A percentile compares a stretch with the other conserved stretches of the same genome.
These are phyloP conservation scores for Pipistrellus pygmaeus DNA, from an alignment of 2,797 vertebrate genomes.

Conservation along the genomic window DNA sequence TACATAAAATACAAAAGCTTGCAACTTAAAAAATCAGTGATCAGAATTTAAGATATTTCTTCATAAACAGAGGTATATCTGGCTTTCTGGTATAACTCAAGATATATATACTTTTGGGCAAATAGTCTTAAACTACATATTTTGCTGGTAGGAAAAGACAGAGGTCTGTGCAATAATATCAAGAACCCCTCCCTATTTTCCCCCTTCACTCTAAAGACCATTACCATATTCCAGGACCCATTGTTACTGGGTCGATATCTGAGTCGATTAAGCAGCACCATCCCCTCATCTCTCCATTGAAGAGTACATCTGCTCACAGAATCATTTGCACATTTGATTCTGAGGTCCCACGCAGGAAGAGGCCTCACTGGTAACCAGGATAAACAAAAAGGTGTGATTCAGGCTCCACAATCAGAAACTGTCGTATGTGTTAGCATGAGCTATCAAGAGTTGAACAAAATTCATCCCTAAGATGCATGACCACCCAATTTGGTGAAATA, in stretches of 20 bases:
- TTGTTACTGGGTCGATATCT: slow-evolving; percentile 80
- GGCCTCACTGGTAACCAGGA: slow-evolving; percentile 89
- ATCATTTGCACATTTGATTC: slow-evolving; percentile 82
- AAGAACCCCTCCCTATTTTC: not conserved
- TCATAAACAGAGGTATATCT: not conserved
- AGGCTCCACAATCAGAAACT: not conserved
- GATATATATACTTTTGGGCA: not conserved
- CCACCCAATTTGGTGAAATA: not conserved
- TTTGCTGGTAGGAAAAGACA: not conserved
- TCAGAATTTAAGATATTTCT: slow-evolving; percentile 21
- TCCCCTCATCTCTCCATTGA: slow-evolving; percentile 68
- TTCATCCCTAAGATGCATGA: slow-evolving; percentile 22
- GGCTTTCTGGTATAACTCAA: not conserved
- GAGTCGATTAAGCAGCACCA: slow-evolving; percentile 85
- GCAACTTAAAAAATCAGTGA: not conserved
- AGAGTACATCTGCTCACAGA: slow-evolving; percentile 87
- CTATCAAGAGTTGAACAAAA: slow-evolving; percentile 13
- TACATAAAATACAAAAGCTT: slow-evolving; percentile 14
- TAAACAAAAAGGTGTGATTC: slow-evolving; percentile 48
- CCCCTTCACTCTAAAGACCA: not conserved
- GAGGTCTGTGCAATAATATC: not conserved
- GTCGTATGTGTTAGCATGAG: not conserved
- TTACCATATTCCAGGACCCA: slow-evolving; percentile 85
- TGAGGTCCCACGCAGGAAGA: slow-evolving; percentile 84
- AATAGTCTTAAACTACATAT: not conserved